Conservation (phyloP, 2,888 invertebrate species). For the Amphiduros pacificus region DNA sequence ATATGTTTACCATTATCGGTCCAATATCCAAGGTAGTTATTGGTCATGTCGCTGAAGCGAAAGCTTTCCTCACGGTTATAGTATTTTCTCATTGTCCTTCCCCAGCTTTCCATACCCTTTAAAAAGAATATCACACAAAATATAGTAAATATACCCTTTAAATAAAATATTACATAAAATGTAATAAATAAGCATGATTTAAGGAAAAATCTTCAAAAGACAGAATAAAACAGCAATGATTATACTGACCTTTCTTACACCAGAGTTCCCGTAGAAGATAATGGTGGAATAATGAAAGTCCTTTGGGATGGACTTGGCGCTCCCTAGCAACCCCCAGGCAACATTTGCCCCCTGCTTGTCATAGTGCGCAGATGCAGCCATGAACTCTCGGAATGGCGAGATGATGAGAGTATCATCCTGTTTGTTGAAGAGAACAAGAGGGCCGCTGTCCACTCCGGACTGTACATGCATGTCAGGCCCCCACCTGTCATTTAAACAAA, state of each 20-base stretch:
- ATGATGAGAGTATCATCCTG: constrained; percentile 4
- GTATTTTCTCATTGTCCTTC: constrained; percentile 31
- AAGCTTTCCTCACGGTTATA: constrained; percentile 31
- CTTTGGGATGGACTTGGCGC: constrained; percentile 9
- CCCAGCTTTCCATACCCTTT: constrained; percentile 40
- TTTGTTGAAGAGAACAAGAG: constrained; percentile 16
- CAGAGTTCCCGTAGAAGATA: constrained; percentile 2
- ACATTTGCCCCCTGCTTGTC: neutral
- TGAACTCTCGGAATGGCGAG: constrained; percentile 27
- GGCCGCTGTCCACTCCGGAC: constrained; percentile 25
- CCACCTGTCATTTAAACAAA: too few relatives aligned
- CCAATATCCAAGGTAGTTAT: constrained; percentile 43
- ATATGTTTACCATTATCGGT: constrained; percentile 37
- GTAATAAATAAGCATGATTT: too few relatives aligned
- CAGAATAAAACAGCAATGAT: too few relatives aligned
- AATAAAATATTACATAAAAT: too few relatives aligned
- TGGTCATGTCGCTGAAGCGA: constrained; percentile 32
- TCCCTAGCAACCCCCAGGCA: constrained; percentile 21
- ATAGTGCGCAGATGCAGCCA: constrained; percentile 19
- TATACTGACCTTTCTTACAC: constrained; percentile 20
- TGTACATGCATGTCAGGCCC: too few relatives aligned
- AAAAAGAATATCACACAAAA: too few relatives aligned
- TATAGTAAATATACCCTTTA: too few relatives aligned
- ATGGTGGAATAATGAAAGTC: constrained; percentile 16
- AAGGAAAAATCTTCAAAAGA: too few relatives aligned